These are phyloP conservation scores for Echeneis naucrates DNA, from an alignment of 2,797 vertebrate genomes.

Conservation along the genomic window DNA sequence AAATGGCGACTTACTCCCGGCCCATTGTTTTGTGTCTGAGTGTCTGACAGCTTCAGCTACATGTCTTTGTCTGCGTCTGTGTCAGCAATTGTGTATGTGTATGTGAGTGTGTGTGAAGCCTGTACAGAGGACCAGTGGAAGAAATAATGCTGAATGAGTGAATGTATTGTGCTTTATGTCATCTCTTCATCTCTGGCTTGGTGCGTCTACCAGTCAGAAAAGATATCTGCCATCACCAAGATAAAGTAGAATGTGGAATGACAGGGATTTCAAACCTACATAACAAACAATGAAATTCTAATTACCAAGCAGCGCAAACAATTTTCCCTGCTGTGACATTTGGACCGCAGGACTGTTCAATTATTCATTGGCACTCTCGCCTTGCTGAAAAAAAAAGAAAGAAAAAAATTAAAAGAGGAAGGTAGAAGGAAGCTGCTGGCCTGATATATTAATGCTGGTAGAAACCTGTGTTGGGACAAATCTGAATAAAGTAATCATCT, in stretches of 20 bases:
- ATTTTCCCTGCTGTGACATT: conserved; percentile 86
- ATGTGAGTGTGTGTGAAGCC: conserved; percentile 8
- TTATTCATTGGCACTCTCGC: conserved; percentile 82
- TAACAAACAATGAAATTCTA: conserved; percentile 87
- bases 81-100: conserved; percentile 18
- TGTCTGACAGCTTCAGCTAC: conserved; percentile 3
- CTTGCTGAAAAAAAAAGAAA: conserved; percentile 36
- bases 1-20: conserved; percentile 8
- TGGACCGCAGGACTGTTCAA: conserved; percentile 84
- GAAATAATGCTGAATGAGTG: conserved; percentile 59
- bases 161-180: conserved; percentile 55
- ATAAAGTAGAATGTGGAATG: conserved; percentile 75
- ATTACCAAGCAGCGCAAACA: conserved; percentile 83
- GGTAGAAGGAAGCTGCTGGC: conserved; percentile 43
- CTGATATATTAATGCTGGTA: conserved; percentile 71
- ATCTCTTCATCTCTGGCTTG: conserved; percentile 68
- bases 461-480: conserved; percentile 77
- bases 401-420: conserved; percentile 54
- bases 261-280: conserved; percentile 82
- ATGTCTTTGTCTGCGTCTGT: conserved; percentile 43
- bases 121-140: conserved; percentile 2
- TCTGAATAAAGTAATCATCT: conserved; percentile 83
- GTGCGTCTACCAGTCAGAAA: conserved; percentile 49
- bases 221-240: conserved; percentile 67
- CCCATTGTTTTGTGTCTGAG: conserved; percentile 25